Conservation (phyloP, 2,797 vertebrate genomes). For the Pipistrellus pipistrellus region DNA sequence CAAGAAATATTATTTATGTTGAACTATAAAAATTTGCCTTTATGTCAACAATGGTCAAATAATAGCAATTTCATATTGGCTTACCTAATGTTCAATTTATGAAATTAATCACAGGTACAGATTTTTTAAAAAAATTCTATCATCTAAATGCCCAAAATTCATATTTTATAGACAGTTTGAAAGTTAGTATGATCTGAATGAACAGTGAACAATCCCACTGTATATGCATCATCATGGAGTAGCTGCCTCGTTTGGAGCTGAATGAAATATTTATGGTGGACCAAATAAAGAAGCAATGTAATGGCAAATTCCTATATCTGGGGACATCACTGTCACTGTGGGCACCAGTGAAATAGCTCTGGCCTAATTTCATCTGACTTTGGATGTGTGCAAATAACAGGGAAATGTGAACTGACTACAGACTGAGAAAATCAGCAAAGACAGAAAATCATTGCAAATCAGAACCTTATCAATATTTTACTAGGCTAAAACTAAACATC, state of each 20-base stretch:
- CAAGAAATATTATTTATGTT: neutral
- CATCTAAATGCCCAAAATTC: neutral
- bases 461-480: slow-evolving; percentile 94
- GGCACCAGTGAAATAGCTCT: slow-evolving; percentile 91
- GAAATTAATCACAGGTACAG: neutral
- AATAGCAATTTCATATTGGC: neutral
- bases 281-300: slow-evolving; percentile 90
- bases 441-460: slow-evolving; percentile 92
- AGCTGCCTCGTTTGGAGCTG: slow-evolving; percentile 90
- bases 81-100: neutral
- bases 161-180: slow-evolving; percentile 60
- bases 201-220: slow-evolving; percentile 12
- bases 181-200: neutral
- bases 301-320: slow-evolving; percentile 91
- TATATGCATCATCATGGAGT: slow-evolving; percentile 45
- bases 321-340: slow-evolving; percentile 92
- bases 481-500: slow-evolving; percentile 87
- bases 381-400: slow-evolving; percentile 93
- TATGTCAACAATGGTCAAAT: neutral
- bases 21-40: neutral
- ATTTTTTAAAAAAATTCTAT: neutral
- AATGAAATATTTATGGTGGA: slow-evolving; percentile 96
- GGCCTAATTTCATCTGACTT: slow-evolving; percentile 97
- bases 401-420: slow-evolving; percentile 90
- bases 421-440: slow-evolving; percentile 88